These are phyloP conservation scores for Idaea straminata DNA, from an alignment of 2,888 invertebrate species.

Conservation along the genomic window DNA sequence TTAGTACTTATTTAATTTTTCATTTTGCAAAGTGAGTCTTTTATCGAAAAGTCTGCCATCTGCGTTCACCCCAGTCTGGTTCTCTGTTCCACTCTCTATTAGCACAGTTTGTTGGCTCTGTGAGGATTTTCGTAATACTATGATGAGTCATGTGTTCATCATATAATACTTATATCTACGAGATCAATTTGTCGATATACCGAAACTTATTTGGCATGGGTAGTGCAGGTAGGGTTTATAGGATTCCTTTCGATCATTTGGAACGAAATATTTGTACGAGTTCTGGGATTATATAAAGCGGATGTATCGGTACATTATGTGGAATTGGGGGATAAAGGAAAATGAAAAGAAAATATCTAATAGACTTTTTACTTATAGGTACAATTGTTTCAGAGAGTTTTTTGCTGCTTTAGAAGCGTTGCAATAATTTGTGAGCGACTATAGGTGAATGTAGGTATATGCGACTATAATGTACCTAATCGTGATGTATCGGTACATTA, in stretches of 20 bases:
- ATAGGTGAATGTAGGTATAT: no score
- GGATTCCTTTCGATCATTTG: background rate
- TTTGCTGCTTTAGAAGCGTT: no score
- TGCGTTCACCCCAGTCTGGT: slow-evolving; percentile 11
- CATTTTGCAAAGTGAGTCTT: no score
- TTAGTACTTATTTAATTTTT: no score
- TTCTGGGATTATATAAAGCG: background rate
- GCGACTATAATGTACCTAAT: no score
- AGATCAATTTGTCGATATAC: slow-evolving; percentile 21
- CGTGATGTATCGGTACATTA: no score
- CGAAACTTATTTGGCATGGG: slow-evolving; percentile 12
- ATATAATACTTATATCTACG: slow-evolving; percentile 31
- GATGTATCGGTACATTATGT: background rate
- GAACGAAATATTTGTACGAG: background rate
- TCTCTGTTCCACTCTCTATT: slow-evolving; percentile 34
- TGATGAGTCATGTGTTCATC: slow-evolving; percentile 50
- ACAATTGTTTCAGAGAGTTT: background rate
- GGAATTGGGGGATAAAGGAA: background rate
- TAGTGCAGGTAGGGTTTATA: background rate
- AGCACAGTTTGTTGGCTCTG: slow-evolving; percentile 40
- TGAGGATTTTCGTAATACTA: slow-evolving; percentile 37
- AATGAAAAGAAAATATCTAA: background rate
- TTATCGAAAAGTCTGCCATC: background rate
- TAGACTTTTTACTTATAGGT: background rate
- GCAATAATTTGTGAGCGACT: no score